A percentile compares a stretch with the other conserved stretches of the same genome.
Evolutionary conservation across 2,888 invertebrate species (phyloP).

Genomic region (Campoplex capitator): DNA sequence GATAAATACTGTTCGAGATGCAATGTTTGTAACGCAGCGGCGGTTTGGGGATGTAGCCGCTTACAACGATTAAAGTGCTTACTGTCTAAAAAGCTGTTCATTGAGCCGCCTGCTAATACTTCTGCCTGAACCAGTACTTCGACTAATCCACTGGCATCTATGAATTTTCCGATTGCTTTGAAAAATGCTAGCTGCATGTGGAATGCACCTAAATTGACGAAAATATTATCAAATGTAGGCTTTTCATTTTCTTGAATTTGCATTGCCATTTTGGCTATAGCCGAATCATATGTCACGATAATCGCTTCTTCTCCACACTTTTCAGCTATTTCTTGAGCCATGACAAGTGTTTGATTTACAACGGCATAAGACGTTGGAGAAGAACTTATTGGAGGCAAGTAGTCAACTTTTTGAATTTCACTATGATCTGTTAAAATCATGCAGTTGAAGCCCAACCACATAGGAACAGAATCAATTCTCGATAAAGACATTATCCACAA

Average conservation of each 20-base stretch:
- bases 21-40: slow-evolving; percentile 75
- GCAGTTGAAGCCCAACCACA: slow-evolving; percentile 77
- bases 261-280: slow-evolving; percentile 13
- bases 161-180: background rate
- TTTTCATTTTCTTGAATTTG: background rate
- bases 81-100: slow-evolving; percentile 74
- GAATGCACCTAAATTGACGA: slow-evolving; percentile 1
- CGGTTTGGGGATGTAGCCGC: slow-evolving; percentile 76
- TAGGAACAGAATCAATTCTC: slow-evolving; percentile 53
- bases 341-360: slow-evolving; percentile 6
- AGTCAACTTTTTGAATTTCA: slow-evolving; percentile 70
- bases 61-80: slow-evolving; percentile 76
- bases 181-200: background rate
- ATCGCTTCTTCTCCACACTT: background rate
- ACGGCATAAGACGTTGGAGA: background rate
- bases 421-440: slow-evolving; percentile 68
- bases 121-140: slow-evolving; percentile 77
- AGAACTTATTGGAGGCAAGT: background rate
- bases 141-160: slow-evolving; percentile 76
- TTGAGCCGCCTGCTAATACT: slow-evolving; percentile 76
- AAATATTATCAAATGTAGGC: background rate
- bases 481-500: background rate
- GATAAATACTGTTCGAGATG: slow-evolving; percentile 77
- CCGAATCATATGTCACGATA: slow-evolving; percentile 14
- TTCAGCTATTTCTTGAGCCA: too few relatives aligned